Evolutionary conservation across 2,797 vertebrate genomes (phyloP), one percentile per base, ranked within the genome.

Genomic region (Petrocephalus schoutedeni): DNA sequence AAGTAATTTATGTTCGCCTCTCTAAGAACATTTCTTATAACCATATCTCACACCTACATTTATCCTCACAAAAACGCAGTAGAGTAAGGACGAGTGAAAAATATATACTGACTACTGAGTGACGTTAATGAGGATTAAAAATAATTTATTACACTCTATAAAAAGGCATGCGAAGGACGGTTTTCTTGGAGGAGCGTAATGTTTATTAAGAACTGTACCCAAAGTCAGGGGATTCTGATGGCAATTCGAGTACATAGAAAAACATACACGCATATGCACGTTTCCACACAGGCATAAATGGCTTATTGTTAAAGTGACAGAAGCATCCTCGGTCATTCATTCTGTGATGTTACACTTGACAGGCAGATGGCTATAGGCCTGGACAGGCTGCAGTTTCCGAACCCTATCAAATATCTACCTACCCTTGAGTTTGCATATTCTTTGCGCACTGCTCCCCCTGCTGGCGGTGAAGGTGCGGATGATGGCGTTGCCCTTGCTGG

Each of bases 401-500:
- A 77, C 19, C 36, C 14, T 45, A n/a, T 19, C 45, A 41, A 19
- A n/a, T 23, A 4, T 32, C 10, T 49, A 92, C 94, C 88, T 90
- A 95, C 94, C 93, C 92, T 45, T 91, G 90, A 77, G 87, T 88
- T 0, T 91, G 87, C 3, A 86, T 91, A 85, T 93, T 90, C 4
- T 93, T 91, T 3, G 91, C 90, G 58, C 90, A 91, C 36, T 91
- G 90, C 67, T 9, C n/a, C 19, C 85, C 87, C 54, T 84, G 89
- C 19, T 89, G 77, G 59, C 90, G 93, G 36, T 87, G 89, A 77
- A 82, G 88, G 36, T 89, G 87, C 14, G 86, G 86, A 14, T 21
- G 89, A 32, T 89, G 67, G 14, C 36, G 91, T 28, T 85, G 23
- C 12, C 67, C 16, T 41, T 74, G 67, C 67, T 74, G 88, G 28